These are phyloP conservation scores for Luscinia luscinia DNA, from an alignment of 2,797 vertebrate species.

Conservation along the genomic window DNA sequence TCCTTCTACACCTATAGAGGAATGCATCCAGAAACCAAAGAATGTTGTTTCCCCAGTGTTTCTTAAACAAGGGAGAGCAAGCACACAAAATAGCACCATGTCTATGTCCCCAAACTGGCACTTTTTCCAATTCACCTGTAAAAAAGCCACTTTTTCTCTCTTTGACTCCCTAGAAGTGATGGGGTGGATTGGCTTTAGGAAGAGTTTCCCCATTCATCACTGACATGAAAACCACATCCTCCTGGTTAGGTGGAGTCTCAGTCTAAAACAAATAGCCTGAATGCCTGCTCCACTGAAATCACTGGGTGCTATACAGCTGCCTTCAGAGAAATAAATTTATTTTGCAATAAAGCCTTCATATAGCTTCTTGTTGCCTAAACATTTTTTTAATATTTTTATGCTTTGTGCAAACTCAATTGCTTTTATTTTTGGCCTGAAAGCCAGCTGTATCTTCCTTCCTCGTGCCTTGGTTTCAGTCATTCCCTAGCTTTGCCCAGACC, in stretches of 20 bases:
- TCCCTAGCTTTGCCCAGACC: background rate
- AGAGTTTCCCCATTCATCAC: background rate
- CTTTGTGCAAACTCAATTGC: accelerated
- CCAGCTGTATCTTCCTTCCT: background rate
- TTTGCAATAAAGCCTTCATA: background rate
- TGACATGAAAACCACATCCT: background rate
- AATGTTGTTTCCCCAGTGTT: background rate
- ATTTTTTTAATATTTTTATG: background rate
- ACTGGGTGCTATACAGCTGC: background rate
- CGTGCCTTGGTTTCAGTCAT: background rate
- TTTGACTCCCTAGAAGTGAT: background rate
- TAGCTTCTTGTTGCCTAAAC: background rate
- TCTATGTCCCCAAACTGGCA: background rate
- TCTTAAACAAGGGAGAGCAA: background rate
- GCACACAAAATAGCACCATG: background rate
- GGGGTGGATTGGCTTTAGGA: background rate
- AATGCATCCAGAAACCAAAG: background rate
- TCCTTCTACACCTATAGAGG: background rate
- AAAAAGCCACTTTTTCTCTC: background rate
- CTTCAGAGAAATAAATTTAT: background rate
- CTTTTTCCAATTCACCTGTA: background rate
- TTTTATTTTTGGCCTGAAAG: background rate
- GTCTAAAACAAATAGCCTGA: background rate
- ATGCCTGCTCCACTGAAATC: background rate
- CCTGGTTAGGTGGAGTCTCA: background rate